Evolutionary conservation across 2,113 vertebrate species (phyloP), one percentile per base, ranked within the genome.

Genomic region (Anguilla rostrata): DNA sequence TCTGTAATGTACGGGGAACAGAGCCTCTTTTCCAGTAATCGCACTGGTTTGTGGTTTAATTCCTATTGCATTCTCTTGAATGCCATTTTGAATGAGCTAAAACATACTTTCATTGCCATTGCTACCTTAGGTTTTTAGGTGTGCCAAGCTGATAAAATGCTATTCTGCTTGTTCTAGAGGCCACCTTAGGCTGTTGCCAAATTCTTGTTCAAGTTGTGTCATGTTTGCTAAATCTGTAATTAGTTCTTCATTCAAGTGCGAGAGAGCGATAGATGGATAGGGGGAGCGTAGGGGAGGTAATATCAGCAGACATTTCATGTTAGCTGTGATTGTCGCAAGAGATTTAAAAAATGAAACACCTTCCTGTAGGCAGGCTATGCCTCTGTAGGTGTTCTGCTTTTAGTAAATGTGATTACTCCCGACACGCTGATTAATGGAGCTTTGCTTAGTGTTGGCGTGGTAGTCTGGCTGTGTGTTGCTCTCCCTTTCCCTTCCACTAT

Each of bases 401-500:
- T 78, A 53, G 43, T 78, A 81, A 81, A 81, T 46, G 34, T 34
- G 41, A 81, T 43, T 41, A 81, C 40, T 81, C 20, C 80, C 20
- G 26, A 75, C 29, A 34, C 71, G 11, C 71, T 29, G 71, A 75
- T 75, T 34, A 26, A 75, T 75, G 26, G n/a, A 75, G 71, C 71
- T 75, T 88, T 87, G 89, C 84, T 83, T 80, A 57, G 34, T 85
- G 18, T 22, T 39, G 82, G 63, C 57, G 82, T 85, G 12, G 39
- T 34, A 34, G 16, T 34, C 16, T 75, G 63, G 63, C 63, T 20
- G 20, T 71, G 34, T 82, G 16, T 82, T 34, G 34, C 22, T 53
- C 84, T 60, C 15, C 78, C 43, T 63, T 60, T 85, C 40, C 41
- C 57, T n/a, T 34, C 89, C 53, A 89, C 83, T 90, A 34, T 60